These are phyloP conservation scores for Ciconia stormi DNA, from an alignment of 2,113 vertebrate species.

Conservation along the genomic window DNA sequence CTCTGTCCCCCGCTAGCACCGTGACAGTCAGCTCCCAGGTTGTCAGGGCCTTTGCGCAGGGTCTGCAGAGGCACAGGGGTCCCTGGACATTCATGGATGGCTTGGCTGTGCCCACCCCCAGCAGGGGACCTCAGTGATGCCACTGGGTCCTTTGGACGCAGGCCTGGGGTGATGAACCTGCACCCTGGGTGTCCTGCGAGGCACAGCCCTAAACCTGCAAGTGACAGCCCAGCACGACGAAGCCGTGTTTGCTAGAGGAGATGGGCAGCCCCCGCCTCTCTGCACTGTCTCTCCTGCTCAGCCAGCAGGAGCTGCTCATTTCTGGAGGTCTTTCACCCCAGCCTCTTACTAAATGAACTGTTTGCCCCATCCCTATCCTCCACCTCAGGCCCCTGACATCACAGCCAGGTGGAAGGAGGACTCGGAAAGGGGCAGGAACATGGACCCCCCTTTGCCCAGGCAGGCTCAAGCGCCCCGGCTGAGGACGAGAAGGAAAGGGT, in stretches of 20 bases:
- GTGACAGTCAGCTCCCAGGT: neutral
- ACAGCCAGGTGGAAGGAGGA: neutral
- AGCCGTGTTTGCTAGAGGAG: neutral
- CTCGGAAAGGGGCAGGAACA: neutral
- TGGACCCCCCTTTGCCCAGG: neutral
- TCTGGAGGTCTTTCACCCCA: neutral
- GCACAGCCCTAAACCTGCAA: neutral
- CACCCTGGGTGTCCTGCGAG: neutral
- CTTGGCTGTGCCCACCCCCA: neutral
- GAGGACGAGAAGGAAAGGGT: neutral
- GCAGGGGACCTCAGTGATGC: neutral
- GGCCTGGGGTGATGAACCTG: neutral
- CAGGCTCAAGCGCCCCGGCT: accelerated
- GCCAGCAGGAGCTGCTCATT: neutral
- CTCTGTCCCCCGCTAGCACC: accelerated
- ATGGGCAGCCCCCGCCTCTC: neutral
- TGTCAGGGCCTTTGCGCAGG: neutral
- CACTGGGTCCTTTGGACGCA: neutral
- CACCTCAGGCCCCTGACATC: neutral
- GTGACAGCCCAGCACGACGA: neutral
- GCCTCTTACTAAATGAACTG: neutral
- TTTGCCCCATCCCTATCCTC: neutral
- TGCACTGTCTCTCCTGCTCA: neutral
- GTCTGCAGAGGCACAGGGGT: neutral
- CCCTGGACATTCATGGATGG: accelerated